Base-by-base conservation (phyloP, 2,797 vertebrate species). In the Florisuga fusca region DNA sequence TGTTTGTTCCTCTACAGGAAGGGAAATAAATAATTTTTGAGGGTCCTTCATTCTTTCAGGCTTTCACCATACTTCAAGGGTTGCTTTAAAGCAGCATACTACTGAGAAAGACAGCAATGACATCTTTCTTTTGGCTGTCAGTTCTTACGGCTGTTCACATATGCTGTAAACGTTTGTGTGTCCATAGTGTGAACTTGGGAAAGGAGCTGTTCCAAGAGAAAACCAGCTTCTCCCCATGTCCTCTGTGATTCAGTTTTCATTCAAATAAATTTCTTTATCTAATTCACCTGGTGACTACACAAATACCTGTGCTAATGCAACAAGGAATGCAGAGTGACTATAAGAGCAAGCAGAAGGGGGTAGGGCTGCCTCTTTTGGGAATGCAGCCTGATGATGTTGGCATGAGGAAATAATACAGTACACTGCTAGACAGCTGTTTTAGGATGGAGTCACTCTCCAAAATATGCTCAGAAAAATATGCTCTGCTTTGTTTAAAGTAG, bases 211-310 rank as follows among this genome's bases (percentile, higher is more conserved):
- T 94, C 48, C 61, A 72, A 58, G 33, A 54, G 57, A 77, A 89
- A 87, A 38, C 16, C 46, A 64, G 16, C 73, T 85, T 64, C 76
- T 79, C 21, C 66, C 10, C 18, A 19, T 7, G 10, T n/a, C 36
- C 31, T 29, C 16, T 0, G 1, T 61, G 36, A 33, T 64, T 91
- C 79, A 71, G 2, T 86, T 94, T 66, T 69, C 76, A 80, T 93
- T 91, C 64, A 85, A 63, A 87, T 71, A 6, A 78, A 4, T 83
- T 96, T 71, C 45, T 92, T 67, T 87, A 61, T 85, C 31, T 95
- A 33, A 27, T 83, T 94, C 64, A 83, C 61, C 84, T 95, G 87
- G 51, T 89, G 72, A 20, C 33, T 57, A 50, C 48, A 61, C 36
- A 74, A 74, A 84, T 91, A 57, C 33, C 74, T 92, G 45, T 61